Base-by-base conservation (phyloP, 1,140 invertebrate species). In the Telenomus remus region DNA sequence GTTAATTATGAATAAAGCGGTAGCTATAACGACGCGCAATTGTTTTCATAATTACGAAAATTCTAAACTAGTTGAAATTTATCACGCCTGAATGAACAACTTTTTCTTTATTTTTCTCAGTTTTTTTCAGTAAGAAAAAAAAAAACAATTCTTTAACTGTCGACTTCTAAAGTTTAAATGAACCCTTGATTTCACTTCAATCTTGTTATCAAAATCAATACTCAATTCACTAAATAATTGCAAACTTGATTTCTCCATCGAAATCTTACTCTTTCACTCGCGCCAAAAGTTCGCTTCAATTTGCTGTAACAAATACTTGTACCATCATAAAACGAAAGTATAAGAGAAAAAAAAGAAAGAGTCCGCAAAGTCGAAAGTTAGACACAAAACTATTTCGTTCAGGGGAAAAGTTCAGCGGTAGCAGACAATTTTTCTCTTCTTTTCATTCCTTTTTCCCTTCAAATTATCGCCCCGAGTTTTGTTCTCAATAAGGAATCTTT, bases 281-380 rank as follows among this genome's bases (percentile, higher is more conserved):
- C 61, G 43, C 43, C n/a, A 8, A 57, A 71, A 71, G 51, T 71
- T 57, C 15, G 35, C 46, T 63, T 50, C 68, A 71, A 71, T 71
- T 71, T 71, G 27, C 37, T 51, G 68, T 51, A 56, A 71, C 59
- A 71, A 71, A 63, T 50, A 51, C 53, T 63, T 57, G 51, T 44
- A 27, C 51, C 68, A 42, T 63, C 59, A 57, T 71, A 71, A 71
- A 71, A 56, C 42, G 39, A 15, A 63, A 63, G 51, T 71, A 56
- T 71, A 56, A 61, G 15, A 44, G 50, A 44, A 56, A 50, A 61
- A 56, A 61, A n/a, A 44, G 50, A 44, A 56, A 50, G 55, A 70
- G 66, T 61, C 51, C 15, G 51, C 42, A 51, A 63, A 72, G 69
- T 72, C 60, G 59, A 72, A 72, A 72, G 69, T 72, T 64, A 47